Conservation (phyloP, 2,113 vertebrate genomes). For the Pterophyllum scalare region DNA sequence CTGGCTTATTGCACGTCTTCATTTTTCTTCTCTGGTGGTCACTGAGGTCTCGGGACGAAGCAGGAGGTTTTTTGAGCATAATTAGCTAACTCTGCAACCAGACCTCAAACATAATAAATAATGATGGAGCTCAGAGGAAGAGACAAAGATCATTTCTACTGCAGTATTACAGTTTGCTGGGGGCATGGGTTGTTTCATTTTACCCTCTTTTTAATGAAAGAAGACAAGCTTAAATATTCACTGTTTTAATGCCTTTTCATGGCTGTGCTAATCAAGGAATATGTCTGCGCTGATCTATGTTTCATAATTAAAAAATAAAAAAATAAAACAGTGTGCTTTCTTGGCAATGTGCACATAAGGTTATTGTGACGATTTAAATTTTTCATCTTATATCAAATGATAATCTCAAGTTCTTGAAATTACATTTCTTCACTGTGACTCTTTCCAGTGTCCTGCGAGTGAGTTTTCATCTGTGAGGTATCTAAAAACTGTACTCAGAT, state of each 20-base stretch:
- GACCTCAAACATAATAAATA: not conserved
- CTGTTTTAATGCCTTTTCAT: not conserved
- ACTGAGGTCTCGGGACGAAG: not conserved
- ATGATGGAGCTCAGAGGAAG: not conserved
- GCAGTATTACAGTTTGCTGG: not conserved
- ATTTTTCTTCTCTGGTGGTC: conserved; percentile 2
- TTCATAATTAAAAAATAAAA: not conserved
- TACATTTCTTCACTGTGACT: not conserved
- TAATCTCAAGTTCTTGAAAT: not conserved
- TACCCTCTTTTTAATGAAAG: not conserved
- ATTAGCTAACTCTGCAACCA: not conserved
- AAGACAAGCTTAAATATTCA: not conserved
- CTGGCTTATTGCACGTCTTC: not conserved
- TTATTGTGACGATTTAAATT: not conserved
- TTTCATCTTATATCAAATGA: too few relatives aligned
- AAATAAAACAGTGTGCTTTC: not conserved
- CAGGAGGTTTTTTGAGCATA: not conserved
- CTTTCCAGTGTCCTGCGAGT: too few relatives aligned
- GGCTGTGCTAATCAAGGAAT: not conserved
- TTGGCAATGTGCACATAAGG: not conserved
- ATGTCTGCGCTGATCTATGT: not conserved
- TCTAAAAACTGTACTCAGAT: too few relatives aligned
- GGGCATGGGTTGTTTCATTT: not conserved
- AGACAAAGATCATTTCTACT: not conserved
- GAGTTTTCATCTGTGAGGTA: too few relatives aligned